Evolutionary conservation across 2,888 invertebrate species (phyloP), one percentile per base, ranked within the genome.

Genomic region (Linnaemya tessellans): DNA sequence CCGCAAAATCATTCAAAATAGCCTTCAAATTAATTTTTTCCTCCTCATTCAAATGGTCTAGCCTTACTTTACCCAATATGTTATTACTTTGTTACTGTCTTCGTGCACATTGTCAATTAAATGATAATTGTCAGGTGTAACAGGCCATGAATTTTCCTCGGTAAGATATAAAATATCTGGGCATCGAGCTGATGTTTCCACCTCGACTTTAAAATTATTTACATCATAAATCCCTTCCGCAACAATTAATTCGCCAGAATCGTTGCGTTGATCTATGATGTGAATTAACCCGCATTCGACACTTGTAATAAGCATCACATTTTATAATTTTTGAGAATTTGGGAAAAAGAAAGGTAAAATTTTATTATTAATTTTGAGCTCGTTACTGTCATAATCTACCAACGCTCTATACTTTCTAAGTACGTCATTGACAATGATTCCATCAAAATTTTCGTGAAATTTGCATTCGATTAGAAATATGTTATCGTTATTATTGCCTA

Each of bases 391-490:
- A 10, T 71, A 71, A 51, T 79, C 54, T 22, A 62, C 15, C 5
- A 68, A 18, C 1, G 70, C 60, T 1, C n/a, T 41, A 13, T 51
- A 70, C 10, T 22, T 70, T 0, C 41, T 51, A 13, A 70, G 18
- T 7, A 70, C 22, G 18, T 68, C 78, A 67, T 68, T 68, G 1
- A 60, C 68, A 2, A 78, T 68, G 9, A 78, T 78, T n/a, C 60
- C 60, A 15, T 68, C 51, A 13, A n/a, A 78, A 62, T 49, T 2
- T 9, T 56, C 51, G 15, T 77, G 75, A 35, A 77, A 77, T 30
- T 46, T 43, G n/a, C 70, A 70, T 15, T 70, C 56, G 10, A 71
- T 58, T 58, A 77, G 35, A 18, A 20, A 20, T 9, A 77, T 67
- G 9, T 22, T 58, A 0, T 67, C 51, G 13, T 78, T 51, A 0